A percentile compares a stretch with the other conserved stretches of the same genome.
phyloP scores from a whole-genome alignment of 53 echinoderm and acorn worm species.

The Apostichopus leukothele region DNA sequence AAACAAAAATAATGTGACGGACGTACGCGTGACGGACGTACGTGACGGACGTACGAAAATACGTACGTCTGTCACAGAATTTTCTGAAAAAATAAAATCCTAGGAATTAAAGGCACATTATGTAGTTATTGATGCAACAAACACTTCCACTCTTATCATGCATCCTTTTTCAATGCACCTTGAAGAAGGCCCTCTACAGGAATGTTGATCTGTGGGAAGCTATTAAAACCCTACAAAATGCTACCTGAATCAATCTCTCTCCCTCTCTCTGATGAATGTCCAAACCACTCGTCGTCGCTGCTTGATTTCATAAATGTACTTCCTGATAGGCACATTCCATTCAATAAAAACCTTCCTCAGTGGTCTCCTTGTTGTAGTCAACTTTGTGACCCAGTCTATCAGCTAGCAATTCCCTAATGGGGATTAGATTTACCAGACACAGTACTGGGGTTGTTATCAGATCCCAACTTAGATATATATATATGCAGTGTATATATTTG shows the following conservation, averaged over 20 bases:
- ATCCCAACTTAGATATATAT: too few relatives aligned
- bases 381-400: conserved; percentile 19
- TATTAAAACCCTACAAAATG: conserved; percentile 7
- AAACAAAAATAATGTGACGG: too few relatives aligned
- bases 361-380: conserved; percentile 5
- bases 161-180: background rate
- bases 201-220: conserved; percentile 19
- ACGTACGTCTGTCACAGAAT: too few relatives aligned
- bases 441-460: too few relatives aligned
- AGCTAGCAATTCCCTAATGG: conserved; percentile 11
- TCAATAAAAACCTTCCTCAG: conserved; percentile 18
- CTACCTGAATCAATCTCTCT: too few relatives aligned
- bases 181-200: conserved; percentile 20
- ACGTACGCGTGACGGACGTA: too few relatives aligned
- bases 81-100: too few relatives aligned
- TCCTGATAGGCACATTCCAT: conserved; percentile 33
- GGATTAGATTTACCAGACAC: background rate
- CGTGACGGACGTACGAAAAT: too few relatives aligned
- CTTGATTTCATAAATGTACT: conserved; percentile 10
- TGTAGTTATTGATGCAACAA: too few relatives aligned
- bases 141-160: too few relatives aligned
- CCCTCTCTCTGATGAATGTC: background rate
- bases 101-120: too few relatives aligned
- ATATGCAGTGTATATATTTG: too few relatives aligned
- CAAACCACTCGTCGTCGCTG: conserved; percentile 9